phyloP scores from a whole-genome alignment of 1,140 invertebrate species.

The Odontomachus brunneus region DNA sequence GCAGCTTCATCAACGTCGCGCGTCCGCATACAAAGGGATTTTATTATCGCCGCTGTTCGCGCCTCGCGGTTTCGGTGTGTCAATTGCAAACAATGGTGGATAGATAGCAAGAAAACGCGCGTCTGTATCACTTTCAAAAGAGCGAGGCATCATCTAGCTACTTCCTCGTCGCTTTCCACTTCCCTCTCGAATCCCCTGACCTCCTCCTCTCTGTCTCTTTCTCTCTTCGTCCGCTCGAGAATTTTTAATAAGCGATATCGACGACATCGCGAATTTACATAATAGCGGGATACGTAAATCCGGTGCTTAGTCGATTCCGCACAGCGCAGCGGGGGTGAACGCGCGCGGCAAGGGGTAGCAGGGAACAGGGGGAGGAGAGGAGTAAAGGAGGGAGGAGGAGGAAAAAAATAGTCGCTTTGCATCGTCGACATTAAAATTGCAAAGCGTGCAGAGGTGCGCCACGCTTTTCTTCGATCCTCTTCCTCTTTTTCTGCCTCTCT shows the following conservation, averaged over 20 bases:
- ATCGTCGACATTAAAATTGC: conserved; percentile 79
- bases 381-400: neutral
- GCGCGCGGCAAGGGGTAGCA: no score
- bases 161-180: neutral
- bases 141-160: conserved; percentile 14
- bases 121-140: conserved; percentile 7
- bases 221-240: conserved; percentile 15
- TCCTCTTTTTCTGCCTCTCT: neutral
- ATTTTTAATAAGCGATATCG: conserved; percentile 77
- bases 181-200: no score
- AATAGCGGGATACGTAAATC: conserved; percentile 68
- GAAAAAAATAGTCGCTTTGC: conserved; percentile 57
- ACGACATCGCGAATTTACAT: conserved; percentile 39
- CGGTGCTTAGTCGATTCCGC: conserved; percentile 56
- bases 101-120: no score
- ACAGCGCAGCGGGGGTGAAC: neutral
- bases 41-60: neutral
- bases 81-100: neutral
- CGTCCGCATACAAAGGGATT: neutral
- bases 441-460: conserved; percentile 68
- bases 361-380: no score
- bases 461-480: conserved; percentile 41
- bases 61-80: neutral
- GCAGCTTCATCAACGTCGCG: no score
- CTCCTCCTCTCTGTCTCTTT: no score